Base-by-base conservation (phyloP, 2,113 vertebrate species). In the Macquaria australasica region DNA sequence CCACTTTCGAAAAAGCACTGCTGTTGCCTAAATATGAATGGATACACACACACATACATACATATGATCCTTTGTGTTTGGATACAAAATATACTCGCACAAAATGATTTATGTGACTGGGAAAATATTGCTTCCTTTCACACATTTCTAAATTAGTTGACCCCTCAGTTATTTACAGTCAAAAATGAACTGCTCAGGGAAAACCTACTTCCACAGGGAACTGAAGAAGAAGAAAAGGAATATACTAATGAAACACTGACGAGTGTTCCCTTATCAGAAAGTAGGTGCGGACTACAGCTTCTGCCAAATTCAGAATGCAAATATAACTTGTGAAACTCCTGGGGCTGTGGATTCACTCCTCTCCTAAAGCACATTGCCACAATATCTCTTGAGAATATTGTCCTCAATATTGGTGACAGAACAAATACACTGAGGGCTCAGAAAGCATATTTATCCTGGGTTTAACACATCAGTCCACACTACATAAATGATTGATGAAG, bases 281-380 rank as follows among this genome's bases (percentile, higher is more conserved):
- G 75, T 23, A 69, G 69, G 31, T n/a, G 20, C 31, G 2, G 58
- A 74, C 63, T 56, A 56, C 6, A 72, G 70, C 55, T 84, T 55
- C 62, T 74, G 74, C 78, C 75, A 89, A 90, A 89, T 73, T 83
- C 59, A 81, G 43, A 88, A 85, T 84, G 84, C 90, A 94, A 92
- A 94, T 81, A 56, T 15, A 73, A 87, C 34, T 66, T 51, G 8
- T 60, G 59, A 56, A 53, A 34, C 66, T 80, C 77, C 82, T 25
- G 4, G 11, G 84, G 71, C 43, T 89, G 62, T 79, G 39, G 79
- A 82, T 78, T 62, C 16, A 86, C 23, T 86, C 28, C 62, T 28
- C 64, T 34, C 69, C 67, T 39, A n/a, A 14, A 73, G 56, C 51
- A 76, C 31, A 16, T 75, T 0, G 8, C 20, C 37, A 37, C 18